Percentiles rank a stretch among this genome's conserved stretches.
These are phyloP conservation scores for Chirona hameri DNA, from an alignment of 2,888 invertebrate genomes.

Conservation along the genomic window DNA sequence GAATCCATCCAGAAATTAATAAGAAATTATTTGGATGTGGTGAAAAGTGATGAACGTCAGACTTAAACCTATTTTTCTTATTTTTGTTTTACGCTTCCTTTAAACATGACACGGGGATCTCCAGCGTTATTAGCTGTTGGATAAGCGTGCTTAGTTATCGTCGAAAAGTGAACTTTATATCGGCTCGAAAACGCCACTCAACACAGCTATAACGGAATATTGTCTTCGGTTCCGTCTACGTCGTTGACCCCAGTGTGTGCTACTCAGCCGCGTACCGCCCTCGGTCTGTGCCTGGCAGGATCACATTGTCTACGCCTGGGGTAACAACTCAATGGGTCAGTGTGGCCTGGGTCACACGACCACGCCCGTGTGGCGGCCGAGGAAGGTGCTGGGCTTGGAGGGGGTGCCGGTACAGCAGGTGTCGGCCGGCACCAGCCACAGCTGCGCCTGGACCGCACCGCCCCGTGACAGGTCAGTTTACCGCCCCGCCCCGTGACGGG, in stretches of 20 bases:
- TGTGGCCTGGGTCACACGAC: slow-evolving; percentile 61
- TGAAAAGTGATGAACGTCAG: too few relatives aligned
- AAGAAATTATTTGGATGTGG: too few relatives aligned
- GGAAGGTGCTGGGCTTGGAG: slow-evolving; percentile 56
- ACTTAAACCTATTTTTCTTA: too few relatives aligned
- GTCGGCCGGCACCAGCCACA: slow-evolving; percentile 62
- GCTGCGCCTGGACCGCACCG: slow-evolving; percentile 58
- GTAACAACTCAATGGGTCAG: slow-evolving; percentile 63
- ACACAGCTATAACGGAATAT: too few relatives aligned
- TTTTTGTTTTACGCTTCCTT: too few relatives aligned
- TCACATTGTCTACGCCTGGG: slow-evolving; percentile 55
- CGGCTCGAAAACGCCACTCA: too few relatives aligned
- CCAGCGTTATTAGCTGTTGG: too few relatives aligned
- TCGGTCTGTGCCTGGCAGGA: background rate
- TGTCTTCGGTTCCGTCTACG: slow-evolving; percentile 35
- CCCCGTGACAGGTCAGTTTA: slow-evolving; percentile 48
- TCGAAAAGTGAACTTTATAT: too few relatives aligned
- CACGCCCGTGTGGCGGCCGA: slow-evolving; percentile 56
- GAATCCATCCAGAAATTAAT: too few relatives aligned
- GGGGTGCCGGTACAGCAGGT: slow-evolving; percentile 56
- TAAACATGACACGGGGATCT: too few relatives aligned
- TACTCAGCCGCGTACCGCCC: background rate
- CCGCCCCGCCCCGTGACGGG: too few relatives aligned
- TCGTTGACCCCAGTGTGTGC: slow-evolving; percentile 41
- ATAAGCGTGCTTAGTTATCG: too few relatives aligned